These are phyloP conservation scores for Sinodicranocentrus sp. DNA, from an alignment of 2,888 invertebrate species.

Conservation along the genomic window DNA sequence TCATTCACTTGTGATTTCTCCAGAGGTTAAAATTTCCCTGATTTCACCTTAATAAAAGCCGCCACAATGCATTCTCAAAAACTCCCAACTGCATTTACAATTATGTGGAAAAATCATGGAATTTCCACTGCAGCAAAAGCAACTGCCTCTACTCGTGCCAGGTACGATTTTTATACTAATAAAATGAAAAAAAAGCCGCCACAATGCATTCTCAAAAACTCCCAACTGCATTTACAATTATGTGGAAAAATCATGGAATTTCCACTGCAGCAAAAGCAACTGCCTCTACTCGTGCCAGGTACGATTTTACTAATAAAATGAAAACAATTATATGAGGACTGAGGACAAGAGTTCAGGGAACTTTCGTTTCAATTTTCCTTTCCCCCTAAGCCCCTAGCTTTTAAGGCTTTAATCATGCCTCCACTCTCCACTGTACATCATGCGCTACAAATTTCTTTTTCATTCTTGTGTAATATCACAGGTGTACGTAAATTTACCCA, in stretches of 20 bases:
- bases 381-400: too few species aligned
- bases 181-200: not conserved
- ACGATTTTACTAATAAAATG: not conserved
- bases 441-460: too few species aligned
- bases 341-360: too few species aligned
- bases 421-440: too few species aligned
- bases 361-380: too few species aligned
- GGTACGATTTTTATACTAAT: not conserved
- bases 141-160: constrained; percentile 45
- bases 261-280: constrained; percentile 51
- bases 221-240: constrained; percentile 47
- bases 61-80: constrained; percentile 55
- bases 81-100: constrained; percentile 47
- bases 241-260: constrained; percentile 65
- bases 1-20: not conserved
- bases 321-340: too few species aligned
- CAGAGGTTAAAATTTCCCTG: too few species aligned
- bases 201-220: constrained; percentile 58
- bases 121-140: constrained; percentile 52
- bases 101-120: constrained; percentile 64
- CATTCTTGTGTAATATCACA: too few species aligned
- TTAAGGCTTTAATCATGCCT: too few species aligned
- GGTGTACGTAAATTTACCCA: too few species aligned
- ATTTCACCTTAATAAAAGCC: too few species aligned
- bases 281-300: constrained; percentile 53